Percentiles rank a stretch among this genome's conserved stretches.
phyloP scores from a whole-genome alignment of 2,888 invertebrate species.

The Rotaria magnacalcarata region DNA sequence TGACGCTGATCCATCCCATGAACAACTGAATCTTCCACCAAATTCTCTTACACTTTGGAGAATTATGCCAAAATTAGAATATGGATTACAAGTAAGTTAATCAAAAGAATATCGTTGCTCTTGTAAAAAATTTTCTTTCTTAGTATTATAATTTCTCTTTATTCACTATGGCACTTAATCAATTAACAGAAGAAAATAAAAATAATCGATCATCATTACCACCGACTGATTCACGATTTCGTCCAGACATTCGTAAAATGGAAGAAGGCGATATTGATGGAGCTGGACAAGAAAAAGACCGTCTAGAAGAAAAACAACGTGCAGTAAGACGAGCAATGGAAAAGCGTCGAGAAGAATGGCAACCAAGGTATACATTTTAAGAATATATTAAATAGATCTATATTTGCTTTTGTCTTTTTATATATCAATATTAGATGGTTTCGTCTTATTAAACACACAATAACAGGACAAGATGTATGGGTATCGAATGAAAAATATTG shows the following conservation, averaged over 20 bases:
- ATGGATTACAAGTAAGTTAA: slow-evolving; percentile 69
- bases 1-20: slow-evolving; percentile 48
- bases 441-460: slow-evolving; percentile 37
- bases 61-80: slow-evolving; percentile 72
- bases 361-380: neutral
- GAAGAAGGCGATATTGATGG: slow-evolving; percentile 61
- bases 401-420: neutral
- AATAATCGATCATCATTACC: slow-evolving; percentile 74
- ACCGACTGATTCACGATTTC: slow-evolving; percentile 79
- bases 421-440: slow-evolving; percentile 36
- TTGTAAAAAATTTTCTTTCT: slow-evolving; percentile 45
- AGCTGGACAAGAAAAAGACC: slow-evolving; percentile 41
- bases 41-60: slow-evolving; percentile 77
- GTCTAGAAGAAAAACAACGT: slow-evolving; percentile 46
- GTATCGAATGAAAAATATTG: slow-evolving; percentile 44
- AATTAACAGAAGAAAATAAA: slow-evolving; percentile 67
- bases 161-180: slow-evolving; percentile 86
- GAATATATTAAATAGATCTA: neutral
- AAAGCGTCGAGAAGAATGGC: slow-evolving; percentile 41
- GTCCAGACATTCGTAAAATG: slow-evolving; percentile 81
- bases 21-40: slow-evolving; percentile 61
- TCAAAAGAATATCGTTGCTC: slow-evolving; percentile 40
- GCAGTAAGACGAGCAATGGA: slow-evolving; percentile 6
- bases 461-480: slow-evolving; percentile 39
- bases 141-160: slow-evolving; percentile 87